These are phyloP conservation scores for Melanotus villosus DNA, from an alignment of 2,888 invertebrate species.

Conservation along the genomic window DNA sequence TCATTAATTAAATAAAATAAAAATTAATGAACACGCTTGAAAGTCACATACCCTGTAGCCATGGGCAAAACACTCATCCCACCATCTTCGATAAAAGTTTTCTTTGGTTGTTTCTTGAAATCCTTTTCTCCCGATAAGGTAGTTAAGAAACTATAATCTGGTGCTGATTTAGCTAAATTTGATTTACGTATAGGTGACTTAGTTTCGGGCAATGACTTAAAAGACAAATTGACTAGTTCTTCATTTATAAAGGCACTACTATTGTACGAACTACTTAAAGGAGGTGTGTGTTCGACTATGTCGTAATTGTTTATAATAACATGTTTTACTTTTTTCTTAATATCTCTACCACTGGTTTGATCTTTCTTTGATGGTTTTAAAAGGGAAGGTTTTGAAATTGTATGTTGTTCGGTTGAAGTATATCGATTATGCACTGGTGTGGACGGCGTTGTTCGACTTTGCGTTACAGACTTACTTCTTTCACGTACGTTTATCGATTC, in stretches of 20 bases:
- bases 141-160: slow-evolving; percentile 63
- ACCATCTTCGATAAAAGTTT: slow-evolving; percentile 74
- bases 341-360: background rate
- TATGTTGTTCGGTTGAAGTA: background rate
- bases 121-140: slow-evolving; percentile 68
- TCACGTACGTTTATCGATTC: slow-evolving; percentile 48
- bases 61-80: slow-evolving; percentile 73
- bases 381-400: slow-evolving; percentile 4
- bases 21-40: background rate
- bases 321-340: slow-evolving; percentile 54
- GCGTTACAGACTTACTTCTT: slow-evolving; percentile 50
- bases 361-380: too few relatives aligned
- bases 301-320: slow-evolving; percentile 63
- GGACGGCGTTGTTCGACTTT: slow-evolving; percentile 63
- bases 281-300: slow-evolving; percentile 64
- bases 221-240: slow-evolving; percentile 54
- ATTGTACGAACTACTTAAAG: slow-evolving; percentile 56
- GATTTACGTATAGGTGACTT: slow-evolving; percentile 48
- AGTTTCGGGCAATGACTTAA: slow-evolving; percentile 54
- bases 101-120: slow-evolving; percentile 67
- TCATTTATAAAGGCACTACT: slow-evolving; percentile 50
- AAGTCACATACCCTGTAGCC: slow-evolving; percentile 68
- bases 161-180: slow-evolving; percentile 60
- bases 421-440: slow-evolving; percentile 60
- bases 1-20: slow-evolving; percentile 7